Conservation (phyloP, 2,797 vertebrate species). For the Pelobates cultripes region DNA sequence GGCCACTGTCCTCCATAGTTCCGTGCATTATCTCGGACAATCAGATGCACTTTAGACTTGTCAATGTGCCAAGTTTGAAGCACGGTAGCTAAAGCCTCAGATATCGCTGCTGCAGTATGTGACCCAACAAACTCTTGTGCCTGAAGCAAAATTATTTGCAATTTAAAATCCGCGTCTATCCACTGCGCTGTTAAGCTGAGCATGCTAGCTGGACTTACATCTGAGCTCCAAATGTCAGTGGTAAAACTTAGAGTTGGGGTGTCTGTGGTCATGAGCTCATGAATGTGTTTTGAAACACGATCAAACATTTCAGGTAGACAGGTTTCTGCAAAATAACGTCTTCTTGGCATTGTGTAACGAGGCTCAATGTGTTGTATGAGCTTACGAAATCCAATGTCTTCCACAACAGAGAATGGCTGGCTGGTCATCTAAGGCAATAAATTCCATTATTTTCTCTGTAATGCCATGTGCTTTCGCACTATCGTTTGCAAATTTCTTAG, state of each 20-base stretch:
- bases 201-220: background rate
- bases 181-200: background rate
- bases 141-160: no score
- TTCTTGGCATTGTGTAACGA: background rate
- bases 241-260: constrained; percentile 41
- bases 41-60: no score
- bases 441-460: constrained; percentile 43
- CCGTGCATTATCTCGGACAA: no score
- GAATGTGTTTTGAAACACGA: constrained; percentile 39
- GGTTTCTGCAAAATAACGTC: constrained; percentile 37
- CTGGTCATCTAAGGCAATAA: constrained; percentile 41
- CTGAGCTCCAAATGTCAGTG: constrained; percentile 39
- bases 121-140: background rate
- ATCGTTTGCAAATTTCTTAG: background rate
- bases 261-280: constrained; percentile 23
- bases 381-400: constrained; percentile 25
- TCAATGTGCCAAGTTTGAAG: background rate
- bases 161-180: no score
- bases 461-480: constrained; percentile 28
- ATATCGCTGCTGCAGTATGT: background rate
- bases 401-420: constrained; percentile 45
- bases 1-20: no score
- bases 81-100: background rate
- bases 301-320: constrained; percentile 43
- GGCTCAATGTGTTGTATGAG: constrained; percentile 31